These are phyloP conservation scores for Ibidorhyncha struthersii DNA, from an alignment of 2,113 vertebrate species.

Conservation along the genomic window DNA sequence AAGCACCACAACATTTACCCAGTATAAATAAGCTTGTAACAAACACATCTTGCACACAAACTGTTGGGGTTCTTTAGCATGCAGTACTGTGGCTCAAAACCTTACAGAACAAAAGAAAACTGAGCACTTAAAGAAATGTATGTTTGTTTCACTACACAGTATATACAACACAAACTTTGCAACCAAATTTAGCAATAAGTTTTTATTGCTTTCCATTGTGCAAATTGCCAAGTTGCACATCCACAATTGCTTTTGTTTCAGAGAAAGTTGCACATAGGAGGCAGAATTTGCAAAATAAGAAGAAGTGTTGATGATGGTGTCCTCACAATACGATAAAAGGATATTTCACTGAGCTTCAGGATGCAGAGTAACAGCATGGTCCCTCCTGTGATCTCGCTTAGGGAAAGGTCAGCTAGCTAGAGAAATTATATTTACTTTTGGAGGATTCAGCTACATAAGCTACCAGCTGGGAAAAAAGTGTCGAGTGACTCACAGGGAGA, in stretches of 20 bases:
- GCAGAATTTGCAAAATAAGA: conserved; percentile 3
- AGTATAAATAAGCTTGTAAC: neutral
- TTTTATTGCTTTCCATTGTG: neutral
- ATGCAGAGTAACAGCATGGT: conserved; percentile 13
- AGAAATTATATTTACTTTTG: conserved; percentile 50
- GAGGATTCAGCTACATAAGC: conserved; percentile 15
- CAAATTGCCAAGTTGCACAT: neutral
- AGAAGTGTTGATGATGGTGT: neutral
- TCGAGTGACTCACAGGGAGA: conserved; percentile 1
- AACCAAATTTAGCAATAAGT: neutral
- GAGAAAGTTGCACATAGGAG: neutral
- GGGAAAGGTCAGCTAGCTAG: conserved; percentile 14
- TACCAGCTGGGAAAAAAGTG: conserved; percentile 38
- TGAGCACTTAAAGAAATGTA: neutral
- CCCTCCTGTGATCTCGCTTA: neutral
- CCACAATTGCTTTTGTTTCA: neutral
- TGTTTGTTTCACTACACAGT: neutral
- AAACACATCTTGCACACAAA: neutral
- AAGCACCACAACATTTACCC: neutral
- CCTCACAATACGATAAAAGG: neutral
- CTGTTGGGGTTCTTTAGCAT: neutral
- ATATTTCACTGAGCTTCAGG: neutral
- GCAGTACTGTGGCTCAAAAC: neutral
- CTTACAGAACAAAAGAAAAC: neutral
- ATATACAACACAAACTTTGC: neutral